These are phyloP conservation scores for Nesometra sesokonis DNA, from an alignment of 35 echinoderm and acorn worm genomes.

Conservation along the genomic window DNA sequence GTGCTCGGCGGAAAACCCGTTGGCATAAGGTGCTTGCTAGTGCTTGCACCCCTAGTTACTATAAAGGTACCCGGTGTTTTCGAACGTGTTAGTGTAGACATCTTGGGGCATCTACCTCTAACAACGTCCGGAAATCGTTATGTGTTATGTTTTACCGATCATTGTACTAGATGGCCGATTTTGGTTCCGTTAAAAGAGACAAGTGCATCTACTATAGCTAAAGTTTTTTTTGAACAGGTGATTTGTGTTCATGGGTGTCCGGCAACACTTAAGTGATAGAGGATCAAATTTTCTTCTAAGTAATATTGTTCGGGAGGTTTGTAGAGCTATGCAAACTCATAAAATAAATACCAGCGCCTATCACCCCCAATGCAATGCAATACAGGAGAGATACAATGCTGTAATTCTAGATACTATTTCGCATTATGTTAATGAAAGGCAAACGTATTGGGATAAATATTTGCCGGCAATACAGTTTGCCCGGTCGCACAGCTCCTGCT, in stretches of 20 bases:
- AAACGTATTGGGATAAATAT: not conserved
- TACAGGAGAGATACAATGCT: too few relatives aligned
- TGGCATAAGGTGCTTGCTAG: not conserved
- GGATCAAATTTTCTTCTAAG: conserved; percentile 24
- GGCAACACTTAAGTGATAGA: conserved; percentile 26
- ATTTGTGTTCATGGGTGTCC: too few relatives aligned
- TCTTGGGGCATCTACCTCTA: not conserved
- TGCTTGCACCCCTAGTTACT: not conserved
- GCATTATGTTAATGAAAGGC: too few relatives aligned
- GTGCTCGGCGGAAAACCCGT: not conserved
- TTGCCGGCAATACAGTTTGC: conserved; percentile 1
- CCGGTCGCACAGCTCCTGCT: not conserved
- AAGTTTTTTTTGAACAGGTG: too few relatives aligned
- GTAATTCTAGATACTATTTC: too few relatives aligned
- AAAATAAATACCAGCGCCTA: not conserved
- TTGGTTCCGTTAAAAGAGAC: too few relatives aligned
- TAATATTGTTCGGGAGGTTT: conserved; percentile 4
- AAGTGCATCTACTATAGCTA: too few relatives aligned
- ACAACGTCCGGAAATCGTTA: too few relatives aligned
- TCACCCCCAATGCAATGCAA: not conserved
- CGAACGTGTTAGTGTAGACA: not conserved
- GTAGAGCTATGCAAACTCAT: not conserved
- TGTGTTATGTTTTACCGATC: too few relatives aligned
- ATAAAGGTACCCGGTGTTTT: not conserved
- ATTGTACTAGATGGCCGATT: too few relatives aligned